Base-by-base conservation (phyloP, 2,888 invertebrate genomes). In the Sminthurinus aureus region DNA sequence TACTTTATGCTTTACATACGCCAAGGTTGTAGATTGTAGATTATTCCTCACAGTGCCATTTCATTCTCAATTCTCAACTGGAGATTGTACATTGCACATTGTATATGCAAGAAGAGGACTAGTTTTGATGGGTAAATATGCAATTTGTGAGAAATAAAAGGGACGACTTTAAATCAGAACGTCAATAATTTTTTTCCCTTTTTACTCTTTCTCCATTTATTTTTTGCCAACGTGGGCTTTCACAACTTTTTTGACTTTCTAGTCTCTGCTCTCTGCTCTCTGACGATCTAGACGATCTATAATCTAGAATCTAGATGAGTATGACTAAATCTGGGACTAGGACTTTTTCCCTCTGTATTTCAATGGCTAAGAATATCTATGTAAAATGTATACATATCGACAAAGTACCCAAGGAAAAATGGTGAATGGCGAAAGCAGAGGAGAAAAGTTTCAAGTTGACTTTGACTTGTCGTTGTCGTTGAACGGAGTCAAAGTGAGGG, bases 81-180 rank as follows among this genome's bases (percentile, higher is more conserved):
- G n/a, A n/a, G n/a, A n/a, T n/a, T 38, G 38, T 38, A 38, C 38
- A 38, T 4, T 38, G 1, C 6, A 38, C 38, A 38, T 4, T 38
- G 1, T 38, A 38, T 38, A 38, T 38, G 38, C 73, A 73, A n/a
- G n/a, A n/a, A n/a, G n/a, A n/a, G n/a, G n/a, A n/a, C n/a, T n/a
- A n/a, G 38, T 6, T 38, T 38, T 38, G 38, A 38, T 38, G 51
- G 50, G 75, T 52, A 71, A 71, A 71, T 71, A 71, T 71, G 71
- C 24, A 71, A 71, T 71, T 71, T 71, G 71, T 24, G 71, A 71
- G 71, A 71, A 71, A 71, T 71, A 71, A 71, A 20, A 71, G 71
- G 26, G 26, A 71, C 22, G 71, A 71, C 24, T 71, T 71, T 71
- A 71, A 22, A 71, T 71, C 71, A 71, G 24, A 71, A 71, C 71